phyloP scores from a whole-genome alignment of 1,140 invertebrate genomes.

The Acyrthosiphon pisum region DNA sequence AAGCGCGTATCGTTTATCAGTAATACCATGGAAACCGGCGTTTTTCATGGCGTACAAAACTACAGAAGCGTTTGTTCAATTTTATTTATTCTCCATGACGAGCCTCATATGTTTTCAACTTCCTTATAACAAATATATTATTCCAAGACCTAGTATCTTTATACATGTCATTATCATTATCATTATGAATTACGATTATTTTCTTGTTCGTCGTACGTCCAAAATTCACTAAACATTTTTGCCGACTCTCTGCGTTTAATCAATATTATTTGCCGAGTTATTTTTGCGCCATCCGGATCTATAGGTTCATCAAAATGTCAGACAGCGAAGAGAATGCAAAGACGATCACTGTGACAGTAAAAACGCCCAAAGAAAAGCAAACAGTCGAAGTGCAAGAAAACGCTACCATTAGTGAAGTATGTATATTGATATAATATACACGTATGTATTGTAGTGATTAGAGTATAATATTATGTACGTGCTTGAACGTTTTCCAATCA shows the following conservation, averaged over 20 bases:
- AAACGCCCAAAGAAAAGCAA: conserved; percentile 96
- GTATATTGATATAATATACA: conserved; percentile 62
- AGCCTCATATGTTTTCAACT: conserved; percentile 17
- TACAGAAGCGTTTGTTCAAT: not conserved
- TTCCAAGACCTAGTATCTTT: conserved; percentile 47
- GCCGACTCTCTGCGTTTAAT: conserved; percentile 15
- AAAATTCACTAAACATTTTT: conserved; percentile 2
- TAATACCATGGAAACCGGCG: conserved; percentile 17
- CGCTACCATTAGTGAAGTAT: conserved; percentile 89
- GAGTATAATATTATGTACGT: not conserved
- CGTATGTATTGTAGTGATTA: conserved; percentile 26
- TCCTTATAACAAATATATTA: not conserved
- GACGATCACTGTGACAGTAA: conserved; percentile 87
- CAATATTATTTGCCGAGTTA: not conserved
- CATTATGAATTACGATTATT: conserved; percentile 27
- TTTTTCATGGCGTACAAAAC: conserved; percentile 10
- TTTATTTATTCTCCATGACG: not conserved
- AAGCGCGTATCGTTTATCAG: conserved; percentile 46
- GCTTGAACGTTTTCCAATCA: not conserved
- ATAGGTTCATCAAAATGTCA: conserved; percentile 62
- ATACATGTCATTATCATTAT: conserved; percentile 48
- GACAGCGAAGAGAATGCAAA: conserved; percentile 64
- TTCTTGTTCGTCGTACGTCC: not conserved
- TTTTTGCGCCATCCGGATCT: not conserved
- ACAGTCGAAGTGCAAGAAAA: conserved; percentile 84